phyloP scores from a whole-genome alignment of 2,113 vertebrate species.

The Cryptomyrus ogoouensis region DNA sequence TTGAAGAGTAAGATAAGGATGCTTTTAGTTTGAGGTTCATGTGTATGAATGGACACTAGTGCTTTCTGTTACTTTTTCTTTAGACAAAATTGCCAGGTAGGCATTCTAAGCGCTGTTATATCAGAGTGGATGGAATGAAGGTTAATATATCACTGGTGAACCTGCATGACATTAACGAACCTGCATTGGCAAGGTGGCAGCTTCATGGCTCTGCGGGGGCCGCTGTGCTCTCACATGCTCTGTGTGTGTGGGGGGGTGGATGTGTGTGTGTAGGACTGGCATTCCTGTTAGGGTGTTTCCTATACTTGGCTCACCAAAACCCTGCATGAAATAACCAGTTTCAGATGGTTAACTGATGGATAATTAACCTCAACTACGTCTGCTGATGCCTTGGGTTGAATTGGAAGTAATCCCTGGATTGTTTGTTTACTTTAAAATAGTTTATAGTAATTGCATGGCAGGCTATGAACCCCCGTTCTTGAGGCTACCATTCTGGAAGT shows the following conservation, averaged over 20 bases:
- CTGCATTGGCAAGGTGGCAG: background rate
- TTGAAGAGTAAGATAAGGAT: background rate
- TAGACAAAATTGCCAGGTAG: background rate
- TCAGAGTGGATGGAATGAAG: background rate
- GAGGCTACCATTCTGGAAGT: background rate
- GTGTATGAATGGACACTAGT: background rate
- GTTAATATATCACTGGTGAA: background rate
- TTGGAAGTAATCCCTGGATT: slow-evolving; percentile 34
- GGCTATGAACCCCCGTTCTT: background rate
- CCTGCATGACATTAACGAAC: background rate
- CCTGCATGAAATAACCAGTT: background rate
- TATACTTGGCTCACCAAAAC: background rate
- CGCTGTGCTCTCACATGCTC: background rate
- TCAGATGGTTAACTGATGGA: background rate
- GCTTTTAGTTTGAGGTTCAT: background rate
- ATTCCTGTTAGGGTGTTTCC: background rate
- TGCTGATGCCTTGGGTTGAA: slow-evolving; percentile 48
- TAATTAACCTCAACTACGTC: slow-evolving; percentile 37
- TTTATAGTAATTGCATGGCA: background rate
- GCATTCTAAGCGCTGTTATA: background rate
- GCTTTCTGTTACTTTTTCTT: background rate
- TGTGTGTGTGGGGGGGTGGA: background rate
- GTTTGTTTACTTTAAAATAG: background rate
- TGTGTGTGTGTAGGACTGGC: background rate
- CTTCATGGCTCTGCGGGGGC: background rate